These are phyloP conservation scores for Passer domesticus DNA, from an alignment of 2,113 vertebrate species.

Conservation along the genomic window DNA sequence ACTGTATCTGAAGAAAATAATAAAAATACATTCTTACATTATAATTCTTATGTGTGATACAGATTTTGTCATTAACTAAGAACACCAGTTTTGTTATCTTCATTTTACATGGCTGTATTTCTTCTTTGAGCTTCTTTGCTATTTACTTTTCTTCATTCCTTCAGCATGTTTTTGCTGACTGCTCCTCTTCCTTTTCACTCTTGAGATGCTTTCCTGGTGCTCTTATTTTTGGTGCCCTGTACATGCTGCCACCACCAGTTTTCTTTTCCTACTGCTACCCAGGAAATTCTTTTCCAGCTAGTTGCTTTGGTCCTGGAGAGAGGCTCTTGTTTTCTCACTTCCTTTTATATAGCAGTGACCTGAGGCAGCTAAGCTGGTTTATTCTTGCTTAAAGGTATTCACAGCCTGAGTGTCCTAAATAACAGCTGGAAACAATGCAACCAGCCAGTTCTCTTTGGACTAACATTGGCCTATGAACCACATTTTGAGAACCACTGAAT, in stretches of 20 bases:
- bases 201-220: constrained; percentile 42
- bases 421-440: constrained; percentile 69
- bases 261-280: constrained; percentile 48
- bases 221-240: constrained; percentile 48
- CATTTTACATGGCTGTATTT: background rate
- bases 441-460: constrained; percentile 58
- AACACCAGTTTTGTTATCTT: background rate
- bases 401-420: constrained; percentile 65
- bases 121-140: background rate
- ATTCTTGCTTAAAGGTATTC: constrained; percentile 66
- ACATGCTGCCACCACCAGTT: constrained; percentile 38
- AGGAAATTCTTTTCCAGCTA: constrained; percentile 66
- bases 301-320: constrained; percentile 64
- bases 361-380: constrained; percentile 61
- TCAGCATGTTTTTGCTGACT: constrained; percentile 1
- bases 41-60: background rate
- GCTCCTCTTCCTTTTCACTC: constrained; percentile 15
- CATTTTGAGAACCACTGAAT: constrained; percentile 64
- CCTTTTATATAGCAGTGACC: constrained; percentile 58
- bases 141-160: background rate
- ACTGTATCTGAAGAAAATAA: background rate
- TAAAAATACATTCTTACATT: background rate
- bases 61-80: background rate
- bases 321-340: constrained; percentile 62
- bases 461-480: constrained; percentile 53